phyloP scores from a whole-genome alignment of 2,113 vertebrate genomes.

The Varanus komodoensis region DNA sequence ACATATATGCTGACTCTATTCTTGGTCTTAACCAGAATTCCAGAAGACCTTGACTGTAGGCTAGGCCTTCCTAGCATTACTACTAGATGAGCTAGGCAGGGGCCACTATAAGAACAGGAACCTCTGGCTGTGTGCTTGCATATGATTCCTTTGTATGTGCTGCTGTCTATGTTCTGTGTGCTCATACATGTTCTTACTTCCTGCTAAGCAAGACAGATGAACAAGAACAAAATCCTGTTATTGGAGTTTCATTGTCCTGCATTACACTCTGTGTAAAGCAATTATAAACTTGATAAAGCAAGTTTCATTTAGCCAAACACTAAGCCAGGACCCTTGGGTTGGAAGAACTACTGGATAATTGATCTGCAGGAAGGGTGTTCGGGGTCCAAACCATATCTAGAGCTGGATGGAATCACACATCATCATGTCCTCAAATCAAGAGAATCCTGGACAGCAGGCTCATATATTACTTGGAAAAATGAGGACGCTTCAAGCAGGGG shows the following conservation, averaged over 20 bases:
- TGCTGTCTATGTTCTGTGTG: no score
- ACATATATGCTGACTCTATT: background rate
- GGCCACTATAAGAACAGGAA: background rate
- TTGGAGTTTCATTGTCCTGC: background rate
- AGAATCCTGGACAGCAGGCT: background rate
- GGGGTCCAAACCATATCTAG: background rate
- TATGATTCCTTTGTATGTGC: no score
- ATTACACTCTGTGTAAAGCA: background rate
- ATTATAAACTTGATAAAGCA: background rate
- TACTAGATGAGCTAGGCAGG: background rate
- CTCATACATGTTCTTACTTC: no score
- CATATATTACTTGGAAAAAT: background rate
- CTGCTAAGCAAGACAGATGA: background rate
- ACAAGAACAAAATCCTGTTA: background rate
- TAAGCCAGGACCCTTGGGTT: background rate
- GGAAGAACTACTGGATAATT: background rate
- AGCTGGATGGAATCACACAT: background rate
- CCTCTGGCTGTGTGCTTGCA: background rate
- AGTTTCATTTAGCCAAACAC: background rate
- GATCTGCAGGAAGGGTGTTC: background rate
- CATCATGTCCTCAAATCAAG: background rate
- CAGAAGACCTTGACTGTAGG: background rate
- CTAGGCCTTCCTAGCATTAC: background rate
- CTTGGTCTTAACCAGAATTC: background rate
- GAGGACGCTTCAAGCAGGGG: background rate